These are phyloP conservation scores for Habroteleia sp. DNA, from an alignment of 2,888 invertebrate genomes.

Conservation along the genomic window DNA sequence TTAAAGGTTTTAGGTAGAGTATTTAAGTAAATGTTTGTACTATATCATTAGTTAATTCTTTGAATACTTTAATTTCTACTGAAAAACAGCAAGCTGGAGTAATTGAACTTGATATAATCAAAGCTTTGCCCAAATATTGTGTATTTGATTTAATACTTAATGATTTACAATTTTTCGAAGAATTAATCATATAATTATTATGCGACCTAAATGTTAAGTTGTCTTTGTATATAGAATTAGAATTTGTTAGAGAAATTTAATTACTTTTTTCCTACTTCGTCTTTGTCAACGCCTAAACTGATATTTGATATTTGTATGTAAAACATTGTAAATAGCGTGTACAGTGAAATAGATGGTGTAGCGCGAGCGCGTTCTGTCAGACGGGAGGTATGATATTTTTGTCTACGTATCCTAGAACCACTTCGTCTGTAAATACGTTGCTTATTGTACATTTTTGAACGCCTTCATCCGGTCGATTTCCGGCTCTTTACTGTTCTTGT, in stretches of 20 bases:
- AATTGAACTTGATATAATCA: no score
- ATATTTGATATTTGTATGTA: slow-evolving; percentile 50
- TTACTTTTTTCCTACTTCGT: slow-evolving; percentile 3
- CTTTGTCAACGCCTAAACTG: slow-evolving; percentile 35
- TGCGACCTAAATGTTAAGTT: no score
- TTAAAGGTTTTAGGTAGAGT: no score
- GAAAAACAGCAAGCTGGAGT: no score
- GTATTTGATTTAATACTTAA: no score
- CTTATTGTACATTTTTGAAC: slow-evolving; percentile 55
- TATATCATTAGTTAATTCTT: no score
- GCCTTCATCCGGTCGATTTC: slow-evolving; percentile 50
- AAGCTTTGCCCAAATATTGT: no score
- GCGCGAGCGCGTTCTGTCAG: slow-evolving; percentile 46
- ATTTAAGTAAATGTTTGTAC: no score
- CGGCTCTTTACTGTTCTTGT: slow-evolving; percentile 35
- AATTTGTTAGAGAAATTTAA: no score
- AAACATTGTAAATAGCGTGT: slow-evolving; percentile 51
- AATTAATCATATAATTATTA: no score
- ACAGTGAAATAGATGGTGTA: slow-evolving; percentile 38
- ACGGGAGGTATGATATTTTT: slow-evolving; percentile 54
- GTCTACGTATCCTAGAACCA: slow-evolving; percentile 48
- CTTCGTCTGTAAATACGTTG: slow-evolving; percentile 49
- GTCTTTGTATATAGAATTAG: neutral
- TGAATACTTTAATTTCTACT: no score
- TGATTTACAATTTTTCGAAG: no score